These are phyloP conservation scores for Caenorhabditis angaria DNA, from an alignment of 2,888 invertebrate genomes.

Conservation along the genomic window DNA sequence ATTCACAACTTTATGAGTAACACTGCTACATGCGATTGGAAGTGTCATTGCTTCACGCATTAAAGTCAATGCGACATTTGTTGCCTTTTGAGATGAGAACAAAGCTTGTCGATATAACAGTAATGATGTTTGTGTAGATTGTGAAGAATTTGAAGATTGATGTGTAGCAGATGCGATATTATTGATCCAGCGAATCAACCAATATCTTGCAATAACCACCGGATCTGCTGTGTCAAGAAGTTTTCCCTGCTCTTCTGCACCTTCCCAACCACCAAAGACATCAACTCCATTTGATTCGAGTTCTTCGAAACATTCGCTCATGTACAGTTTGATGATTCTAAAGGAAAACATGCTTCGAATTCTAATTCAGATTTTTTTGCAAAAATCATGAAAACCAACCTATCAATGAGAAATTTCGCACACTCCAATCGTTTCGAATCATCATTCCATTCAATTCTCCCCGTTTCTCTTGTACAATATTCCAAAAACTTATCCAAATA, in stretches of 20 bases:
- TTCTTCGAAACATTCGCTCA: conserved; percentile 57
- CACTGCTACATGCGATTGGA: conserved; percentile 67
- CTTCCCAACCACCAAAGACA: conserved; percentile 70
- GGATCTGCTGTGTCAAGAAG: conserved; percentile 70
- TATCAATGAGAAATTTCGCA: conserved; percentile 66
- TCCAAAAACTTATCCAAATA: conserved; percentile 72
- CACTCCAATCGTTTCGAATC: conserved; percentile 57
- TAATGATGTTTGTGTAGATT: conserved; percentile 53
- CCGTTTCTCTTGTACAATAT: conserved; percentile 66
- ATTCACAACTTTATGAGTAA: conserved; percentile 68
- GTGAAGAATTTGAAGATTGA: conserved; percentile 17
- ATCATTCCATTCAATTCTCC: conserved; percentile 69
- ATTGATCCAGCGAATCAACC: conserved; percentile 70
- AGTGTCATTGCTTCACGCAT: conserved; percentile 70
- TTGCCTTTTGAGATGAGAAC: conserved; percentile 61
- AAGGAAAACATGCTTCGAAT: background rate
- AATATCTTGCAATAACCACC: conserved; percentile 68
- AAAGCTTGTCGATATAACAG: conserved; percentile 60
- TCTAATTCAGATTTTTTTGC: conserved; percentile 4
- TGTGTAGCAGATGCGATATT: conserved; percentile 64
- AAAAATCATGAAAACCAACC: conserved; percentile 44
- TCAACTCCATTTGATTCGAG: conserved; percentile 62
- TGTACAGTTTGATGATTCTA: conserved; percentile 52
- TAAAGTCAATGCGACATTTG: conserved; percentile 66
- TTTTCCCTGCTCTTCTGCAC: conserved; percentile 52